Evolutionary conservation across 2,113 vertebrate species (phyloP).

Genomic region (Fregata magnificens): DNA sequence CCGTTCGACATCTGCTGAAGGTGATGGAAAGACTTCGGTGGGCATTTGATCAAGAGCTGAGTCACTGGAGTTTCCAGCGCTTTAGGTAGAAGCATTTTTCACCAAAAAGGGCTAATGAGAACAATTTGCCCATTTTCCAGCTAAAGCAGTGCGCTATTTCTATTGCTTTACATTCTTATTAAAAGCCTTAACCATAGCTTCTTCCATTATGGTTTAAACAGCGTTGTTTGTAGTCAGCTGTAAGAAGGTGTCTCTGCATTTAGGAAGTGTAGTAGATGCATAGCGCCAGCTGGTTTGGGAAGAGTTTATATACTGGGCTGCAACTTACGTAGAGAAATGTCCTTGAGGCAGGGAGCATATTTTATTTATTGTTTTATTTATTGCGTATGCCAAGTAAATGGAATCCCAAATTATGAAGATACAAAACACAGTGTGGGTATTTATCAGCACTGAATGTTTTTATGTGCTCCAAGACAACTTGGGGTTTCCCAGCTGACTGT

Average conservation of each 20-base stretch:
- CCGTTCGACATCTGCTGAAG: constrained; percentile 13
- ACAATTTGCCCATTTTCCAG: neutral
- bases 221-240: neutral
- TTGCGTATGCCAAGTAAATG: constrained; percentile 35
- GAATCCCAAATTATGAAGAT: constrained; percentile 49
- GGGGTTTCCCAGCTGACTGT: constrained; percentile 36
- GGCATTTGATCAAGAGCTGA: constrained; percentile 39
- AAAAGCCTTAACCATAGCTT: neutral
- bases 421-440: constrained; percentile 48
- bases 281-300: neutral
- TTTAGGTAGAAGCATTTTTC: constrained; percentile 6
- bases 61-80: neutral
- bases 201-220: neutral
- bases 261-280: neutral
- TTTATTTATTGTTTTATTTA: constrained; percentile 64
- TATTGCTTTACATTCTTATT: neutral
- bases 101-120: neutral
- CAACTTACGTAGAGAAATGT: neutral
- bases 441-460: constrained; percentile 57
- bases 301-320: neutral
- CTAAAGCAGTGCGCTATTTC: neutral
- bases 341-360: constrained; percentile 35
- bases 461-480: constrained; percentile 41
- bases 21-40: neutral
- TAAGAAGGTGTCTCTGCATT: neutral